These are phyloP conservation scores for Drosophila monieri DNA, from an alignment of 2,888 invertebrate species.

Conservation along the genomic window DNA sequence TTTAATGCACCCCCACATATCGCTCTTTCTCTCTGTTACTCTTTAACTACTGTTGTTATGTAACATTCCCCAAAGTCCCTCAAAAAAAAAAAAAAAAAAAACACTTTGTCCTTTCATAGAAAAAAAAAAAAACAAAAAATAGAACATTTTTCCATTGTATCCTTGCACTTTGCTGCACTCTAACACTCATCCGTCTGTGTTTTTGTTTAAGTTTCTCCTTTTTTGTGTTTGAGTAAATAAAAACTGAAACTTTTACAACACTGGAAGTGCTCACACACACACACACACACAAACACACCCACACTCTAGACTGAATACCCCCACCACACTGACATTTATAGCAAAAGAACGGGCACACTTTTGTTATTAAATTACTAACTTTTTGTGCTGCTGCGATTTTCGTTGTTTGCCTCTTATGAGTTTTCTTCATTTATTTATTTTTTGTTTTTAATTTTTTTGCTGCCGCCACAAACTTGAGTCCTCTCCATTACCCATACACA, in stretches of 20 bases:
- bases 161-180: constrained; percentile 38
- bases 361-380: constrained; percentile 61
- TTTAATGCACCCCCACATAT: constrained; percentile 33
- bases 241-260: constrained; percentile 49
- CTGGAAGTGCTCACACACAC: constrained; percentile 23
- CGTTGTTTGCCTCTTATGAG: constrained; percentile 56
- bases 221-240: constrained; percentile 32
- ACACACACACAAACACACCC: constrained; percentile 19
- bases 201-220: constrained; percentile 38
- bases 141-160: constrained; percentile 21
- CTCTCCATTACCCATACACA: constrained; percentile 21
- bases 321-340: constrained; percentile 14
- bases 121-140: constrained; percentile 12
- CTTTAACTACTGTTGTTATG: constrained; percentile 33
- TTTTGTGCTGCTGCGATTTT: constrained; percentile 36
- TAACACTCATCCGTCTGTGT: constrained; percentile 28
- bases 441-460: constrained; percentile 18
- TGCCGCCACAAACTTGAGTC: constrained; percentile 22
- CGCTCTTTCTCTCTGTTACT: constrained; percentile 4
- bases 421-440: constrained; percentile 33
- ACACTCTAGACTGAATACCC: constrained; percentile 18
- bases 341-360: constrained; percentile 38
- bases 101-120: constrained; percentile 18
- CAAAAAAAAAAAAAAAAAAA: constrained; percentile 7
- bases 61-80: constrained; percentile 23